A percentile compares a stretch with the other conserved stretches of the same genome.
phyloP scores from a whole-genome alignment of 2,797 vertebrate species.

The Zenarchopterus dispar region DNA sequence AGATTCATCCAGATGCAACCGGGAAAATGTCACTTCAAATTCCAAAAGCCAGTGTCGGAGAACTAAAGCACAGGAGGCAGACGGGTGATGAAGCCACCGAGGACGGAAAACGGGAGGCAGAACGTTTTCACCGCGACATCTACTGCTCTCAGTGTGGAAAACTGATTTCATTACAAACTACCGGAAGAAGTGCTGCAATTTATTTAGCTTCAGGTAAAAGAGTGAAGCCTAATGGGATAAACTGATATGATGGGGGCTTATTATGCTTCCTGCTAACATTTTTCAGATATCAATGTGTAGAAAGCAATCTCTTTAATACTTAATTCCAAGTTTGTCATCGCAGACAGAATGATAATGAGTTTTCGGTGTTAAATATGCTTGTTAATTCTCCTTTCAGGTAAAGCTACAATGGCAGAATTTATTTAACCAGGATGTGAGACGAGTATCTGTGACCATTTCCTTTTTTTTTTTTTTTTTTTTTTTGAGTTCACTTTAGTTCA shows the following conservation, averaged over 20 bases:
- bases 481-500: not conserved
- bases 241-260: not conserved
- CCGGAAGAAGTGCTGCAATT: conserved; percentile 14
- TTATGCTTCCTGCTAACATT: not conserved
- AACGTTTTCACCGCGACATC: conserved; percentile 9
- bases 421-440: not conserved
- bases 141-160: not conserved
- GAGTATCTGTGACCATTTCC: not conserved
- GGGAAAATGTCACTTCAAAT: conserved; percentile 10
- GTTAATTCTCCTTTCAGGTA: not conserved
- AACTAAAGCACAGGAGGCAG: conserved; percentile 24
- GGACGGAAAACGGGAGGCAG: conserved; percentile 21
- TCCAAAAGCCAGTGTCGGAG: not conserved
- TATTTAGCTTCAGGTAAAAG: not conserved
- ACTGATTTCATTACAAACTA: conserved; percentile 20
- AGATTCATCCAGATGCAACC: conserved; percentile 33
- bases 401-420: conserved; percentile 3
- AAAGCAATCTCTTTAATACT: too few species aligned
- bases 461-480: not conserved
- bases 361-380: too few species aligned
- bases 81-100: conserved; percentile 27
- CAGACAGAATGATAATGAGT: not conserved
- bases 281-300: conserved; percentile 18
- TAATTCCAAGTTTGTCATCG: not conserved
- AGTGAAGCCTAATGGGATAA: not conserved